phyloP scores from a whole-genome alignment of 2,888 invertebrate species.

The Watsonalla binaria region DNA sequence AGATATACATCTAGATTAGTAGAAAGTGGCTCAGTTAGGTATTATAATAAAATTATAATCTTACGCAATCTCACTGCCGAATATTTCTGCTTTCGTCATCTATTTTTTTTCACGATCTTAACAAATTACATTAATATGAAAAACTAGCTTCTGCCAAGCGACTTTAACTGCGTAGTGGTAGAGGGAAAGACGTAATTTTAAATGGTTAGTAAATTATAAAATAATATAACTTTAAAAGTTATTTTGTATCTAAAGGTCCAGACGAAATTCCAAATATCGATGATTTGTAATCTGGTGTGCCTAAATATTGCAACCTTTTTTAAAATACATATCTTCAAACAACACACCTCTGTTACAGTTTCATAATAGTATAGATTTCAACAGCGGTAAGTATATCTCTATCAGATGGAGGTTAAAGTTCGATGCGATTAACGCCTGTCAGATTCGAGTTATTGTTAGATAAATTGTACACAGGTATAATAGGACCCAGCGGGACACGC shows the following conservation, averaged over 20 bases:
- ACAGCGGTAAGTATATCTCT: constrained; percentile 16
- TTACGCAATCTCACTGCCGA: neutral
- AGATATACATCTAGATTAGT: constrained; percentile 5
- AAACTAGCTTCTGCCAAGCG: constrained; percentile 13
- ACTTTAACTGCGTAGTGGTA: constrained; percentile 17
- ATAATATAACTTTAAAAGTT: too few relatives aligned
- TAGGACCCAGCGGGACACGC: constrained; percentile 29
- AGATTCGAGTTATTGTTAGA: constrained; percentile 33
- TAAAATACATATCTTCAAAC: too few relatives aligned
- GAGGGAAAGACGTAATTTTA: neutral
- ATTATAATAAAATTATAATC: constrained; percentile 1
- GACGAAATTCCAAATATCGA: too few relatives aligned
- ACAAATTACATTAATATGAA: constrained; percentile 11
- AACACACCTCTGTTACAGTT: too few relatives aligned
- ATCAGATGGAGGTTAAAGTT: constrained; percentile 32
- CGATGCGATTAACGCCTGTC: constrained; percentile 40
- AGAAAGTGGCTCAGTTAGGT: constrained; percentile 6
- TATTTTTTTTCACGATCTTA: constrained; percentile 6
- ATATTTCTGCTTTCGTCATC: neutral
- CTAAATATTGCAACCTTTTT: too few relatives aligned
- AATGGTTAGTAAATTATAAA: too few relatives aligned
- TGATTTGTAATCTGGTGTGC: too few relatives aligned
- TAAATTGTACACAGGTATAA: constrained; percentile 32
- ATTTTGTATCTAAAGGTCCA: too few relatives aligned
- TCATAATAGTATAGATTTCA: neutral